Base-by-base conservation (phyloP, 2,797 vertebrate genomes). In the Tinamus major region DNA sequence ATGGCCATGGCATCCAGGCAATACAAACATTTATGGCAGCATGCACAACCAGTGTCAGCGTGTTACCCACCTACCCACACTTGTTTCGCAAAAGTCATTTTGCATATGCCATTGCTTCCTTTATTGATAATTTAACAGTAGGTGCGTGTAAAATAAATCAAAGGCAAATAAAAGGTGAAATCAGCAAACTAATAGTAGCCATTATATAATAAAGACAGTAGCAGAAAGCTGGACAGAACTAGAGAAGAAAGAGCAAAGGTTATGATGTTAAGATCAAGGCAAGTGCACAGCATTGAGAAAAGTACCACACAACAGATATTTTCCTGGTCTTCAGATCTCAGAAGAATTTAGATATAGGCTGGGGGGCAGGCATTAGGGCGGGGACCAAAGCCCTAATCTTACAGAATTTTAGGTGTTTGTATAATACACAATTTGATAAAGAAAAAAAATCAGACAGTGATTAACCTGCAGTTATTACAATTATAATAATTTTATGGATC, bases 81-180 rank as follows among this genome's bases (percentile, higher is more conserved):
- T 33, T 26, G 37, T 59, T 84, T 67, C 79, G 20, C 76, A 27
- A 15, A 77, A 82, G 15, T 20, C 0, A 55, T 79, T 91, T 79
- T 68, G 29, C 51, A 23, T 68, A 85, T 79, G 74, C 68, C 31
- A 53, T 80, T 93, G n/a, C 82, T 94, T 89, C 81, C 35, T 33
- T 89, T 87, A 56, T 41, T 20, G 82, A 71, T 89, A 82, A 89
- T 87, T 79, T 78, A 62, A 79, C 53, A 87, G 75, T 19, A 85
- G 33, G 37, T 87, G 31, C n/a, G 75, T 55, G 26, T 85, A 55
- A 87, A 85, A n/a, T 78, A 89, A 78, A 78, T 65, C 71, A 75
- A 42, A 85, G 85, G 33, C 2, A 5, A 89, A 89, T 58, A 87
- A 68, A 82, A 44, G 6, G 3, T 51, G 2, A 77, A 80, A 37